Evolutionary conservation across 1,140 invertebrate species (phyloP), one percentile per base, ranked within the genome.

Genomic region (Megalopta genalis): DNA sequence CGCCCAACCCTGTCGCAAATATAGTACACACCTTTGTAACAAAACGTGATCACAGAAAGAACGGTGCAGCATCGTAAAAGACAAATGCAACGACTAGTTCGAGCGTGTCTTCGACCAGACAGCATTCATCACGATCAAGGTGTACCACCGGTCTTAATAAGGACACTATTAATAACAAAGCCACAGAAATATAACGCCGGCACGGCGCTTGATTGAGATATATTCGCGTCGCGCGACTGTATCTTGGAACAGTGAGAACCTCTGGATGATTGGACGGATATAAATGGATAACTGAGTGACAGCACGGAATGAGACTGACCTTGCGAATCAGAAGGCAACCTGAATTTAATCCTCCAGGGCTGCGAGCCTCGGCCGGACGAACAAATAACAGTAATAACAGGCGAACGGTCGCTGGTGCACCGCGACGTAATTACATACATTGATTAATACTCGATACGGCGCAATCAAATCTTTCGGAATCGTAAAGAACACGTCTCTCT

Each of bases 301-400:
- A 85, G 84, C 75, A 63, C 46, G 63, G 74, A 85, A 82, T 75
- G 79, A 78, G 83, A 74, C 79, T 81, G 83, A 85, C 84, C 79
- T 85, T 85, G 83, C 57, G 79, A 85, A 81, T 71, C 79, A 85
- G 74, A 84, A 84, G 84, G 74, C 84, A 85, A 85, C 80, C 84
- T 85, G 79, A 85, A 85, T 85, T 85, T 85, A 85, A 85, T 85
- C 77, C 83, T 85, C 80, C 82, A 82, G 77, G 72, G 83, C 82
- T 80, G 62, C 68, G 72, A 72, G 83, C 72, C 71, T 76, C 65
- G 63, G 52, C 83, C 82, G 82, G 83, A 84, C 82, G 73, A 77
- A 83, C 82, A 84, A 84, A 84, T 85, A 85, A 84, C 77, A 85
- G 82, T 85, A 85, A 85, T 85, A 85, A 85, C 73, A 57, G 57